Evolutionary conservation across 2,797 vertebrate genomes (phyloP).

Genomic region (Pseudochirops corinnae): DNA sequence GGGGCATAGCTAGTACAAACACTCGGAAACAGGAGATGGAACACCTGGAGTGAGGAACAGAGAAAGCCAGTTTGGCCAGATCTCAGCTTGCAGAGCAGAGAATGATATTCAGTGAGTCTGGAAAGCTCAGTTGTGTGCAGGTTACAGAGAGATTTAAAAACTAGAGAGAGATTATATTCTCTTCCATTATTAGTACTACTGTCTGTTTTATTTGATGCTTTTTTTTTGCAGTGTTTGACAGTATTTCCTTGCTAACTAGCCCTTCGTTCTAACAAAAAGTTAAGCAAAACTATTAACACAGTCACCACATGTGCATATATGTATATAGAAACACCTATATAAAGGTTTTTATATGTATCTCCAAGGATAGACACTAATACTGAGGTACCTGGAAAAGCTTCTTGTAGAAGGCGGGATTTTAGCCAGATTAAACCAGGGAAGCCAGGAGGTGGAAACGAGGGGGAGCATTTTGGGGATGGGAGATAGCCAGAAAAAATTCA

Average conservation of each 20-base stretch:
- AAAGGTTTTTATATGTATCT: not conserved
- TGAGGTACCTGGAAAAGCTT: not conserved
- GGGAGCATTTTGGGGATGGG: not conserved
- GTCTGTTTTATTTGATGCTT: not conserved
- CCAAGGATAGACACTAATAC: not conserved
- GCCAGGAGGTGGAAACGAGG: not conserved
- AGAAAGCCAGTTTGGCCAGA: not conserved
- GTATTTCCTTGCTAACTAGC: not conserved
- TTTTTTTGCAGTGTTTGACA: not conserved
- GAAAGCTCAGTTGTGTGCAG: not conserved
- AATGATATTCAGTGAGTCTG: not conserved
- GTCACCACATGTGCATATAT: not conserved
- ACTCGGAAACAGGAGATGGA: not conserved
- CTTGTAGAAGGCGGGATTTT: not conserved
- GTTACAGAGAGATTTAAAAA: not conserved
- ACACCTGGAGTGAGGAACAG: not conserved
- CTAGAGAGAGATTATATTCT: not conserved
- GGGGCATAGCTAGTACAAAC: not conserved
- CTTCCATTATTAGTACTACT: not conserved
- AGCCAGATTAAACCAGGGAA: not conserved
- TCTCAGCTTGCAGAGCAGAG: not conserved
- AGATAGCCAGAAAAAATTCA: not conserved
- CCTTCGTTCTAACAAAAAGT: not conserved
- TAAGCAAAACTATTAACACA: not conserved
- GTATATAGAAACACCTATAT: not conserved